These are phyloP conservation scores for Machaerirhynchus nigripectus DNA, from an alignment of 2,113 vertebrate species.

Conservation along the genomic window DNA sequence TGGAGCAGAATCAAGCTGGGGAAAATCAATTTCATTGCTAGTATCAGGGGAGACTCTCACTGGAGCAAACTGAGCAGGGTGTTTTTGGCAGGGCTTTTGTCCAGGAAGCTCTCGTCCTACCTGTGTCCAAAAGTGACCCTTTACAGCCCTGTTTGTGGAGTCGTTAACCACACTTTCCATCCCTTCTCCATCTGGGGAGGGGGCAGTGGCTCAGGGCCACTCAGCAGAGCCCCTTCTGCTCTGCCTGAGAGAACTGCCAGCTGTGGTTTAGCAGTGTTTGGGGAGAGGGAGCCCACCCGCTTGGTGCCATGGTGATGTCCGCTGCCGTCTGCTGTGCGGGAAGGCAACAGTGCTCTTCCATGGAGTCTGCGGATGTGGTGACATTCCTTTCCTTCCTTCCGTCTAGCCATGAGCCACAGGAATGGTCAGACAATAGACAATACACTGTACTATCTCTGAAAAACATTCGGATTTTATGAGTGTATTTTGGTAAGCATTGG, in stretches of 20 bases:
- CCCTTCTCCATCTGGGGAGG: background rate
- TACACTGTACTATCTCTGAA: background rate
- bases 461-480: background rate
- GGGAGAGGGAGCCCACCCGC: background rate
- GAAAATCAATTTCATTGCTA: background rate
- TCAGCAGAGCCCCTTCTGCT: background rate
- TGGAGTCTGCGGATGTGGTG: background rate
- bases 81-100: background rate
- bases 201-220: background rate
- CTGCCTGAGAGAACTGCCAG: background rate
- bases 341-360: background rate
- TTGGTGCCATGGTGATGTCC: rapidly evolving
- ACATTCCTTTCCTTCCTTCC: slow-evolving; percentile 9
- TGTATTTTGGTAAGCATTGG: background rate
- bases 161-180: background rate
- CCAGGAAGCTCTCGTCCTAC: background rate
- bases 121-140: background rate
- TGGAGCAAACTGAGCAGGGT: background rate
- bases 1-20: background rate
- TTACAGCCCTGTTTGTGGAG: background rate
- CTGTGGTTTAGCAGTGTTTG: background rate
- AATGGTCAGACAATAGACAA: background rate
- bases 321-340: rapidly evolving
- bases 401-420: background rate
- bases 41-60: background rate